These are phyloP conservation scores for Sturnira hondurensis DNA, from an alignment of 2,113 vertebrate genomes.

Conservation along the genomic window DNA sequence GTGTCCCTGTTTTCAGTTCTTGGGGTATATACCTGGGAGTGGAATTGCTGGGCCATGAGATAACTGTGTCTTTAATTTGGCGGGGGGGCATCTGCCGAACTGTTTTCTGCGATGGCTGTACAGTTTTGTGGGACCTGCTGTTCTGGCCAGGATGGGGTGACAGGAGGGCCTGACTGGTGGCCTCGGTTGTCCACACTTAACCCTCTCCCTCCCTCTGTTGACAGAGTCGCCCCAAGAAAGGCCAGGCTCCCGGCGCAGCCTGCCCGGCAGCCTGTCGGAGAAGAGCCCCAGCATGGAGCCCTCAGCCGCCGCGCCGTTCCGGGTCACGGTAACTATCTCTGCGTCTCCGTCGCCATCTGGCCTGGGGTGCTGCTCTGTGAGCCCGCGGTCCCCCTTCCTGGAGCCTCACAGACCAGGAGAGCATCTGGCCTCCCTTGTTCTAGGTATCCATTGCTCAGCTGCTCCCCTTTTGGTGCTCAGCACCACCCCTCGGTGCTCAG, in stretches of 20 bases:
- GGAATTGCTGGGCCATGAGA: neutral
- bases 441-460: constrained; percentile 67
- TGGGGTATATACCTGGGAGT: neutral
- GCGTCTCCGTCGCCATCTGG: constrained; percentile 50
- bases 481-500: neutral
- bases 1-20: neutral
- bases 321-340: constrained; percentile 90
- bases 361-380: constrained; percentile 55
- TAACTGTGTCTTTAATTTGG: neutral
- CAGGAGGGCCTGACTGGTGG: neutral
- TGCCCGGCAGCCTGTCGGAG: constrained; percentile 90
- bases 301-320: constrained; percentile 88
- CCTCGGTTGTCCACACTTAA: neutral
- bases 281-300: constrained; percentile 92
- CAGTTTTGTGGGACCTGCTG: neutral
- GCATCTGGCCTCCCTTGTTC: constrained; percentile 56
- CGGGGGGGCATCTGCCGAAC: too few species aligned
- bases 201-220: constrained; percentile 19
- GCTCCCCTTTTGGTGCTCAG: constrained; percentile 37
- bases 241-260: constrained; percentile 91
- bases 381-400: constrained; percentile 60
- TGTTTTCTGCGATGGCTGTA: neutral
- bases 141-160: neutral
- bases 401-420: constrained; percentile 64
- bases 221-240: constrained; percentile 96